Base-by-base conservation (phyloP, 2,797 vertebrate genomes). In the Tachyglossus aculeatus region DNA sequence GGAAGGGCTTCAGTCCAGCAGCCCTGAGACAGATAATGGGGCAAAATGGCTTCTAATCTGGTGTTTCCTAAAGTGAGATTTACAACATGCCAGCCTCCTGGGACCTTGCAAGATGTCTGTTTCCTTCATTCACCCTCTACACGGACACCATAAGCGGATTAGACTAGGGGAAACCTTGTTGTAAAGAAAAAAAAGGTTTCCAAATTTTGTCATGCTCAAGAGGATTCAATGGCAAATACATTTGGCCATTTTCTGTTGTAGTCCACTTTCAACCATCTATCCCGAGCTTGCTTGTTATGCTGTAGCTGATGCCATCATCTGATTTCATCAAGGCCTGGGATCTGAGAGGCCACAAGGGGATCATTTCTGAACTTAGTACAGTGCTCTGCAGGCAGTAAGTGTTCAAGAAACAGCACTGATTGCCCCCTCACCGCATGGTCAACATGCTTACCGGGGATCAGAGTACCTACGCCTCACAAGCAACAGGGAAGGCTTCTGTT, bases 61-160 rank as follows among this genome's bases (percentile, higher is more conserved):
- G 21, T 19, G 9, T n/a, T 33, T 31, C 25, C 6, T 50, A n/a
- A 39, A 39, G 6, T n/a, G n/a, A n/a, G 54, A 38, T 19, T 47
- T 48, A 19, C 7, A 11, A 19, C 9, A 9, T 7, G 1, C 1
- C 5, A 18, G 43, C 15, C 48, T 44, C 41, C 24, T 6, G 15
- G 43, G 48, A 19, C 9, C 4, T 5, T 1, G 7, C 11, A 16
- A 12, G 8, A 12, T 4, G 0, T 2, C 19, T 44, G n/a, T n/a
- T 16, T 51, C 15, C 6, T 8, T 7, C 1, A 2, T n/a, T 34
- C 40, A 8, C 15, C 29, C 44, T 48, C 37, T 24, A 18, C n/a
- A n/a, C n/a, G n/a, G 53, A 59, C 13, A 31, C 14, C n/a, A 0
- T 6, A n/a, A 16, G 32, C 5, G 7, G 32, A 40, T 13, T 2